Percentiles rank a stretch among this genome's conserved stretches.
phyloP scores from a whole-genome alignment of 2,797 vertebrate species.

The Aselliscus stoliczkanus region DNA sequence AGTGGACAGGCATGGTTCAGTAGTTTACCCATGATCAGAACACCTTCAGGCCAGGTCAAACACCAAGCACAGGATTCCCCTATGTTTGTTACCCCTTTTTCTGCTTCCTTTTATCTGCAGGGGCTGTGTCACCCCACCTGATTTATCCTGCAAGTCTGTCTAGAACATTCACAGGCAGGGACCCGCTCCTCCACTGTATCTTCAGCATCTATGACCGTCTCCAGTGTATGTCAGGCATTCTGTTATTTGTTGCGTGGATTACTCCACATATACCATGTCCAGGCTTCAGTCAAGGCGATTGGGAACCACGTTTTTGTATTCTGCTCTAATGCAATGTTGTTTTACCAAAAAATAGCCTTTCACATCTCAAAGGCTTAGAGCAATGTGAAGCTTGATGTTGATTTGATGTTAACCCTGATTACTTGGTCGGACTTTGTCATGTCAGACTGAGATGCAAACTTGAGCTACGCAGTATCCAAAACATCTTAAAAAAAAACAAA shows the following conservation, averaged over 20 bases:
- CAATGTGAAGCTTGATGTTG: neutral
- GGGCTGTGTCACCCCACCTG: fast-evolving
- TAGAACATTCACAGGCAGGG: neutral
- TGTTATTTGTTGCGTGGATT: neutral
- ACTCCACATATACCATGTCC: too few species aligned
- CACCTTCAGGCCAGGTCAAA: neutral
- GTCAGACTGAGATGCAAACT: fast-evolving
- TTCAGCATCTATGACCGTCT: neutral
- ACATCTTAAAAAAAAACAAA: neutral
- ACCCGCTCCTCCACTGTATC: neutral
- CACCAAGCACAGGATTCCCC: neutral
- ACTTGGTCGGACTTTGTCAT: neutral
- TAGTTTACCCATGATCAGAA: neutral
- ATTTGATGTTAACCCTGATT: neutral
- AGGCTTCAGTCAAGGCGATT: neutral
- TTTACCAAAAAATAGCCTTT: neutral
- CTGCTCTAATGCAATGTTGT: neutral
- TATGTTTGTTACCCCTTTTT: neutral
- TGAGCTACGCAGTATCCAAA: neutral
- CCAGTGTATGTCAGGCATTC: neutral
- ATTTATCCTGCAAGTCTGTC: neutral
- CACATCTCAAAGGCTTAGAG: neutral
- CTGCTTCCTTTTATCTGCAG: neutral
- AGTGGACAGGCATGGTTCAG: neutral
- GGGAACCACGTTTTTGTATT: neutral